phyloP scores from a whole-genome alignment of 2,888 invertebrate species.

The Leucozona laternaria region DNA sequence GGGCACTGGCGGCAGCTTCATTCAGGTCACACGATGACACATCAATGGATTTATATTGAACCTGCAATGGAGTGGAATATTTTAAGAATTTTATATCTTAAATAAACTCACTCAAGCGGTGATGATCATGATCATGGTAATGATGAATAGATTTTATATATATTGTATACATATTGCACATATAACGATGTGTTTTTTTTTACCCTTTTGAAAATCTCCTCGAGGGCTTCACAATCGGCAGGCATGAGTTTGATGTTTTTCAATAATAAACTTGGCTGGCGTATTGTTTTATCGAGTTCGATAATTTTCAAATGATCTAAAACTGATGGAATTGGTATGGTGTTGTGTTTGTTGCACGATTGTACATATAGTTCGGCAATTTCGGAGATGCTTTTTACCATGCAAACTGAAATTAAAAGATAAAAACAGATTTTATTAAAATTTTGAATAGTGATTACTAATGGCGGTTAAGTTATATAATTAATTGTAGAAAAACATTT shows the following conservation, averaged over 20 bases:
- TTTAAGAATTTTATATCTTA: slow-evolving; percentile 18
- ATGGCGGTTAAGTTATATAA: too few relatives aligned
- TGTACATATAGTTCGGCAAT: slow-evolving; percentile 89
- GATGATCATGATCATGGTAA: slow-evolving; percentile 6
- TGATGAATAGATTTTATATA: slow-evolving; percentile 4
- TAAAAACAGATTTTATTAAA: neutral
- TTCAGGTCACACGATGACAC: slow-evolving; percentile 82
- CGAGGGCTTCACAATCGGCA: slow-evolving; percentile 91
- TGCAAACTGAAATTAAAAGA: slow-evolving; percentile 78
- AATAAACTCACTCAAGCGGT: slow-evolving; percentile 17
- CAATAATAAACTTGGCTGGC: slow-evolving; percentile 87
- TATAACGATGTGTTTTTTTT: neutral
- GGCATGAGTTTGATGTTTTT: slow-evolving; percentile 87
- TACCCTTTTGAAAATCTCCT: slow-evolving; percentile 91
- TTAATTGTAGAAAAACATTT: too few relatives aligned
- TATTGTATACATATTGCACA: neutral
- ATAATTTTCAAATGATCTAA: slow-evolving; percentile 89
- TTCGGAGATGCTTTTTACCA: slow-evolving; percentile 85
- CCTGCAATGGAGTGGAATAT: slow-evolving; percentile 77
- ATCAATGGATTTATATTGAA: slow-evolving; percentile 83
- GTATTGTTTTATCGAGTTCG: slow-evolving; percentile 80
- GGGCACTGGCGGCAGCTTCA: slow-evolving; percentile 87
- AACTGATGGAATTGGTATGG: slow-evolving; percentile 88
- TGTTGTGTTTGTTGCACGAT: slow-evolving; percentile 89
- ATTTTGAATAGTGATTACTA: too few relatives aligned